Conservation (phyloP, 2,113 vertebrate species). For the Gallinago jamesoni region DNA sequence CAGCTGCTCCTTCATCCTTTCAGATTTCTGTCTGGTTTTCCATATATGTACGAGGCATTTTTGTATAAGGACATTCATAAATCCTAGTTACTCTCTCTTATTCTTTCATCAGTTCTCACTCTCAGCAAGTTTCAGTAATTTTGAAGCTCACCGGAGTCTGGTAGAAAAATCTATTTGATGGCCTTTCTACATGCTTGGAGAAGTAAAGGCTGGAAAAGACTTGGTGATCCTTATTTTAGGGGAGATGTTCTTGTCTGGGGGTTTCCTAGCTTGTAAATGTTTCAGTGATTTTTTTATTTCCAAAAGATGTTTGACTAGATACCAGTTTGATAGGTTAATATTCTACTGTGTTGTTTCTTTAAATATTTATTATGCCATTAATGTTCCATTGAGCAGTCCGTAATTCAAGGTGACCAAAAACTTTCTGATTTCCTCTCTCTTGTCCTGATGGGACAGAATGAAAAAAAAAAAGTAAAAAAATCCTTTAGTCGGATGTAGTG, state of each 20-base stretch:
- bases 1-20: neutral
- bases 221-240: neutral
- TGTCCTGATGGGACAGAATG: neutral
- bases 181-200: neutral
- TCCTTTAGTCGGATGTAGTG: neutral
- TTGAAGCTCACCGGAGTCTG: neutral
- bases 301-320: neutral
- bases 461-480: neutral
- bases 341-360: neutral
- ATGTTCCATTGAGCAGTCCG: neutral
- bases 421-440: neutral
- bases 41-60: neutral
- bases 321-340: neutral
- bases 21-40: neutral
- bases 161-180: neutral
- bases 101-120: neutral
- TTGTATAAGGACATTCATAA: neutral
- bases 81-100: neutral
- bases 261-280: neutral
- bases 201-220: neutral
- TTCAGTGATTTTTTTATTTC: neutral
- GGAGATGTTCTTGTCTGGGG: neutral
- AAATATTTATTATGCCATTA: neutral
- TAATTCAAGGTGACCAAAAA: neutral
- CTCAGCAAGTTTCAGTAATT: neutral